Evolutionary conservation across 1,140 invertebrate species (phyloP), one percentile per base, ranked within the genome.

Genomic region (Ceratosolen fusciceps): DNA sequence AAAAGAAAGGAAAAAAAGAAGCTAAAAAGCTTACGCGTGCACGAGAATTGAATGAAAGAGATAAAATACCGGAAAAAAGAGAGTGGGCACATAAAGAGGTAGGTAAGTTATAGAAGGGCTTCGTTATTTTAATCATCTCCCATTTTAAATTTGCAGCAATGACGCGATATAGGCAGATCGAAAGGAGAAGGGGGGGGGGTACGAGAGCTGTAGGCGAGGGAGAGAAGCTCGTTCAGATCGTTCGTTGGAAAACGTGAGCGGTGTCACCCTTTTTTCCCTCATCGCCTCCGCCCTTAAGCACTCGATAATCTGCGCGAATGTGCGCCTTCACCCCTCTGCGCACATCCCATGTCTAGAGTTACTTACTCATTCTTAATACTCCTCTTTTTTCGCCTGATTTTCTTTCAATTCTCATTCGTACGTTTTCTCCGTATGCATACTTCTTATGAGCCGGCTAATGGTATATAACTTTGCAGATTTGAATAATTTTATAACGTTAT

Each of bases 101-200:
- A 49, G 26, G 52, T 67, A 34, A 54, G 65, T 47, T 47, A 39
- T 21, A 65, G 60, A 68, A 43, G 74, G 68, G 87, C 83, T 86
- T 88, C 87, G 87, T 88, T 88, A 88, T 88, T 88, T 88, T 88
- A 88, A 88, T 88, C 87, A 88, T 88, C 83, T 84, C 85, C 86
- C 83, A 85, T 88, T 88, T 88, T 87, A 87, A 85, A 84, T 84
- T 84, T 83, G 83, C 86, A 86, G 87, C 83, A 86, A 84, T 3
- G 26, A 52, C 68, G 37, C 39, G 12, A 43, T 43, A 12, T 43
- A 43, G 5, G 39, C 12, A 43, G 39, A 43, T 43, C 5, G 12
- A 43, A 43, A 43, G 12, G 39, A 43, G 39, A 43, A 12, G 12
- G 39, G 12, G 39, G 12, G 39, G 12, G 39, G 12, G 39, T 7